These are phyloP conservation scores for Protobothrops flavoviridis DNA, from an alignment of 2,113 vertebrate species.

Conservation along the genomic window DNA sequence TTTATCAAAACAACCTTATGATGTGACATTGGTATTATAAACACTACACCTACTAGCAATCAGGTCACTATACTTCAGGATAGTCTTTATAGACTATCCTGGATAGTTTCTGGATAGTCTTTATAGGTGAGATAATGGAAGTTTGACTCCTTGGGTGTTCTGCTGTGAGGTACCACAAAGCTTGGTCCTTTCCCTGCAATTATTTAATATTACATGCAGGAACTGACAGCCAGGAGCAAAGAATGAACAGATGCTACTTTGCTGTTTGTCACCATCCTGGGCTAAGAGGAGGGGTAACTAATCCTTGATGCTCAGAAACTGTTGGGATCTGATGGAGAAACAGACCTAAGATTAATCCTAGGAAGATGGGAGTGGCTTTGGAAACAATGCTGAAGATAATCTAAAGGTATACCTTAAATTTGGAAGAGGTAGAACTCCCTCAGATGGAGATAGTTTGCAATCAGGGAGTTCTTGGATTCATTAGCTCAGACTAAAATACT, in stretches of 20 bases:
- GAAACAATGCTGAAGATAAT: not conserved
- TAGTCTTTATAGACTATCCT: not conserved
- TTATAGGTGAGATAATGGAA: not conserved
- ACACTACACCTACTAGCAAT: not conserved
- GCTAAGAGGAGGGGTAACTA: not conserved
- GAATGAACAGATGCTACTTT: not conserved
- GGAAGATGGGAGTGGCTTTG: not conserved
- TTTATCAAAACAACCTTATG: not conserved
- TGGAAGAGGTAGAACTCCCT: not conserved
- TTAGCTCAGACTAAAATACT: not conserved
- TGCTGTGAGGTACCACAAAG: not conserved
- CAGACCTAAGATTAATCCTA: not conserved
- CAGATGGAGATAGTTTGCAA: not conserved
- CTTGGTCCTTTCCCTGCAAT: not conserved
- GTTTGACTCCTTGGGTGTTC: not conserved
- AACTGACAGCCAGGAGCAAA: not conserved
- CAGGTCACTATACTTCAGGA: not conserved
- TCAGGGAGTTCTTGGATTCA: not conserved
- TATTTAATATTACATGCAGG: not conserved
- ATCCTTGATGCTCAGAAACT: not conserved
- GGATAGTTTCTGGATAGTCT: not conserved
- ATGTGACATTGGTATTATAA: not conserved
- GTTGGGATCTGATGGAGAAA: not conserved
- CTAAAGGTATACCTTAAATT: not conserved
- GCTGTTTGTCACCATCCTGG: not conserved